These are phyloP conservation scores for Tribolium madens DNA, from an alignment of 1,140 invertebrate genomes.

Conservation along the genomic window DNA sequence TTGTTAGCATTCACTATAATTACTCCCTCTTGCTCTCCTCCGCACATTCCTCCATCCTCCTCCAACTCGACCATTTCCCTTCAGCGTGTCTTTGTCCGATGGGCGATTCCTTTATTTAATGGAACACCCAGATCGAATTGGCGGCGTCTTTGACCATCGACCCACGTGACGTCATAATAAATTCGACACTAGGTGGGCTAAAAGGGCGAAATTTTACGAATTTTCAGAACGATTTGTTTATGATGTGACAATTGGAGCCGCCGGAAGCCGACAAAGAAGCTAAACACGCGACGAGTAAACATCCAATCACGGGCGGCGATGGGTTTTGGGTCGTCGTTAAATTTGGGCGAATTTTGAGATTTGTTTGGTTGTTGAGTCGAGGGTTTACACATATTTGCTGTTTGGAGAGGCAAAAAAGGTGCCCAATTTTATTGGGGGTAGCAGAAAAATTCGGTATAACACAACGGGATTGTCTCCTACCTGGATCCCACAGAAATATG, in stretches of 20 bases:
- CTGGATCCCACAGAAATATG: too few species aligned
- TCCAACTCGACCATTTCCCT: background rate
- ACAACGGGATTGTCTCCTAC: too few species aligned
- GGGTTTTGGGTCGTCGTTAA: too few species aligned
- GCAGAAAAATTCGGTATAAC: too few species aligned
- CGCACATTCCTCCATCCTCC: background rate
- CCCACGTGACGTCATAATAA: constrained; percentile 52
- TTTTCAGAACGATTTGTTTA: constrained; percentile 50
- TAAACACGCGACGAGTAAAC: constrained; percentile 18
- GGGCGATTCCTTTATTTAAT: constrained; percentile 59
- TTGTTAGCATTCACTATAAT: constrained; percentile 58
- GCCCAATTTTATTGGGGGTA: too few species aligned
- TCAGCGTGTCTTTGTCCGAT: constrained; percentile 30
- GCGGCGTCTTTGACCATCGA: constrained; percentile 59
- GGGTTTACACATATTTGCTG: too few species aligned
- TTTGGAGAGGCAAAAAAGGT: too few species aligned
- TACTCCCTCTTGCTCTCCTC: constrained; percentile 50
- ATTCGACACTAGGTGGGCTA: constrained; percentile 5
- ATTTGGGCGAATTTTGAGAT: too few species aligned
- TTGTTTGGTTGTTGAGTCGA: too few species aligned
- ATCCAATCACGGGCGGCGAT: background rate
- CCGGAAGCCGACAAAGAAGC: constrained; percentile 44
- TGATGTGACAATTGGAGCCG: constrained; percentile 53
- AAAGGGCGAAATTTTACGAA: constrained; percentile 36
- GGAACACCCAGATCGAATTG: constrained; percentile 62